Base-by-base conservation (phyloP, 2,113 vertebrate genomes). In the Dasyornis broadbenti region DNA sequence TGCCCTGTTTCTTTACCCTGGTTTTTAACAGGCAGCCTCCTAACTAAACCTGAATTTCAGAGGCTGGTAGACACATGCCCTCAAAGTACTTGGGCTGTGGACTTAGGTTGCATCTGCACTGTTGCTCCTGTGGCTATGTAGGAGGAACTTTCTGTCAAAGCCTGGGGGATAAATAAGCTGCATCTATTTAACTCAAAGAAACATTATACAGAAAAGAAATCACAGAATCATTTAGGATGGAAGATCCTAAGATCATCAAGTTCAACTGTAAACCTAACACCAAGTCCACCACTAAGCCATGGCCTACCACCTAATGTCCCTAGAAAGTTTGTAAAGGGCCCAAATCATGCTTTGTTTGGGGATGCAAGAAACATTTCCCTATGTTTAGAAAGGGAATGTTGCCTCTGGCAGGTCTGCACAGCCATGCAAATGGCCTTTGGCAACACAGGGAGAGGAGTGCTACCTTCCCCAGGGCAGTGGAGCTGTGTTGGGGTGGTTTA, bases 1-100 rank as follows among this genome's bases (percentile, higher is more conserved):
- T 95, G 82, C 60, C 93, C 93, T 96, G 90, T 70, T 96, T 97
- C 57, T 93, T 89, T 92, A 94, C 37, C 90, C 93, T 95, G 88
- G 23, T 96, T 96, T 95, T 94, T 84, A 37, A 88, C 90, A 94
- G 76, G 40, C 68, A 60, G 44, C 64, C 85, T 95, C 22, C 39
- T 88, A 80, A 66, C 27, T 69, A 66, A 93, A 85, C 66, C 63
- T 88, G 50, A 47, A 45, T 88, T 90, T 96, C 72, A 82, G 79
- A 81, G 44, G 8, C 86, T 92, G 76, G 33, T 89, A 81, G 53
- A 45, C 22, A 49, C 49, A 87, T 53, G n/a, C 44, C 39, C 47
- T 78, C 64, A 7, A 60, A 52, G 69, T 81, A 75, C 64, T 33
- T 78, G 30, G 42, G 19, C 44, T 22, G 23, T 64, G 61, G 57